A percentile compares a stretch with the other conserved stretches of the same genome.
These are phyloP conservation scores for Acleris sparsana DNA, from an alignment of 2,888 invertebrate genomes.

Conservation along the genomic window DNA sequence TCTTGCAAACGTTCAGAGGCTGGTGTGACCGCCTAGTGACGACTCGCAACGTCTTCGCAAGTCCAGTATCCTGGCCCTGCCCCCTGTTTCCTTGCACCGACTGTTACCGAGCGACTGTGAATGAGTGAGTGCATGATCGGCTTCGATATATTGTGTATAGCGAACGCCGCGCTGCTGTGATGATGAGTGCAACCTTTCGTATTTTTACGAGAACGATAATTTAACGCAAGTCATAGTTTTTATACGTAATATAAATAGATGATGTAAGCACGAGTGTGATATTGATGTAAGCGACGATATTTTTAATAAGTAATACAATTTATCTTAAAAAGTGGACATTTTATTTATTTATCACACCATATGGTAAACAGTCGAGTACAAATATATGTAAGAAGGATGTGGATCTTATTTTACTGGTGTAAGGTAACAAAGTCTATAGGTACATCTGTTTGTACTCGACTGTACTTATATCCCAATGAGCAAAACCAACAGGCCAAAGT, in stretches of 20 bases:
- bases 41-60: slow-evolving; percentile 48
- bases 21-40: slow-evolving; percentile 43
- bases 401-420: no score
- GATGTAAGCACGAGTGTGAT: slow-evolving; percentile 83
- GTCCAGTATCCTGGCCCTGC: slow-evolving; percentile 50
- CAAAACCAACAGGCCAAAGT: no score
- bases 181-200: slow-evolving; percentile 74
- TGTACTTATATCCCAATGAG: no score
- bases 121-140: slow-evolving; percentile 56
- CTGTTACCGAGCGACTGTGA: slow-evolving; percentile 67
- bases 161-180: slow-evolving; percentile 71
- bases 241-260: slow-evolving; percentile 82
- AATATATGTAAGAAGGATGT: no score
- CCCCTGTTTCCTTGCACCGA: slow-evolving; percentile 56
- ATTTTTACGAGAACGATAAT: slow-evolving; percentile 76
- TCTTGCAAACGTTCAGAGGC: slow-evolving; percentile 44
- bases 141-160: slow-evolving; percentile 76
- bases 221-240: slow-evolving; percentile 83
- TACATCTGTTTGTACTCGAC: no score
- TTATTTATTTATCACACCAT: not conserved
- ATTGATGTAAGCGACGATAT: slow-evolving; percentile 79
- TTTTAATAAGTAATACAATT: slow-evolving; percentile 68
- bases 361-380: no score
- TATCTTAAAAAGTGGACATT: not conserved
- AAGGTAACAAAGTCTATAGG: no score